Base-by-base conservation (phyloP, 2,888 invertebrate species). In the Callyntrura guangdongensis region DNA sequence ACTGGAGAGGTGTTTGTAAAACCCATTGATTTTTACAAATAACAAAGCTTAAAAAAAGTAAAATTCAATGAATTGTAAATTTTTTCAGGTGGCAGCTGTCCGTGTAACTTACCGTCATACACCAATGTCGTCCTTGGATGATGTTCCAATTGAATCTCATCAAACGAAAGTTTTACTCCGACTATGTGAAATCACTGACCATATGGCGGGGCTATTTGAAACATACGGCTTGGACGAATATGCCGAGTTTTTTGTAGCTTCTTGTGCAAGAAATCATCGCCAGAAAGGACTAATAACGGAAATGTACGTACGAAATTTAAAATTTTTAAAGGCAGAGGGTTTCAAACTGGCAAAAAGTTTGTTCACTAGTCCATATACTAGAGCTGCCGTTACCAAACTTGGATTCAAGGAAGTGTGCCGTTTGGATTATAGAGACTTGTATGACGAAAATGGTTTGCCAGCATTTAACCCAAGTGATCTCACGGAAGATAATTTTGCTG, bases 381-480 rank as follows among this genome's bases (percentile, higher is more conserved):
- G 93, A 61, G 72, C 61, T 0, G 91, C 90, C 0, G 92, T 84
- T 0, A 77, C 74, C 17, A 90, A 67, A 6, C 69, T 90, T 8
- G 93, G 93, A 0, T 93, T 92, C 47, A 81, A 89, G 45, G 91
- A 93, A 86, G 86, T 92, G 5, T 91, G 90, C 56, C 83, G 92
- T 12, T 61, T 93, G 9, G 88, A 92, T 82, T 90, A 90, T 14
- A 17, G 61, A 4, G 89, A 92, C 12, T 83, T 92, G 9, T 90
- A 69, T 49, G 92, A 92, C 85, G 81, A 91, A 0, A 72, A 91
- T 20, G 93, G 92, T 0, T 59, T 89, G 77, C 72, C 22, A 14
- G 85, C 88, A 1, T 92, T 93, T 74, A 49, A 86, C 17, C 22
- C 45, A 0, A 89, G 82, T 45, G 89, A 91, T 17, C 87, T 93